Base-by-base conservation (phyloP, 2,797 vertebrate species). In the Xerus rutilus region DNA sequence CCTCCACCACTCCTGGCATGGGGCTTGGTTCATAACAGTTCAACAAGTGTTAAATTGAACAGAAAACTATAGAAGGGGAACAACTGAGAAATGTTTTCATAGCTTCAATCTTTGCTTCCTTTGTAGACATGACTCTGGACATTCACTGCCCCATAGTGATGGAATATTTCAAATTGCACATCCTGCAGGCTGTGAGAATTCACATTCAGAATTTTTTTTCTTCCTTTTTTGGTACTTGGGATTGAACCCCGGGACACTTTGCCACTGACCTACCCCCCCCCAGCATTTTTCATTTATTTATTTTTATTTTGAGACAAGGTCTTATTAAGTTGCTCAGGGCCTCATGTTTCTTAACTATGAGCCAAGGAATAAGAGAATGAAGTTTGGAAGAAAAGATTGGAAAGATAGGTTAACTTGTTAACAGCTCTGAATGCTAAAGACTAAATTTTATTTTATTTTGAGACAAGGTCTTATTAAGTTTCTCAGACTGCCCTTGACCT, bases 21-120 rank as follows among this genome's bases (percentile, higher is more conserved):
- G 35, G 57, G 39, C 17, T 93, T 82, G 49, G 49, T 39, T 95
- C 39, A 45, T 79, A 17, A 49, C 35, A 59, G 47, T 79, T 93
- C 83, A 76, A 82, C 47, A 95, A 91, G 25, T 86, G 11, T 59
- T 77, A 94, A 73, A 28, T 69, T 89, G 54, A 94, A 89, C 47
- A 96, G 74, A 89, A 96, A 95, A 74, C 43, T 74, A 4, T 67
- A 92, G 59, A 76, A 78, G 82, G 79, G 64, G 30, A 91, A 74
- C 5, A 84, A 81, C 2, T 70, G n/a, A 96, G 70, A 74, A 59
- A 74, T 84, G 45, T 82, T 91, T 96, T 88, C 78, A 85, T 45
- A 91, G 65, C 45, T 88, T 5, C 9, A 86, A 65, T 79, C 20
- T 91, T 96, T 91, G 86, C 43, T 95, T 93, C 47, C 52, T 39